Conservation (phyloP, 1,140 invertebrate genomes). For the Neomicropteryx cornuta region DNA sequence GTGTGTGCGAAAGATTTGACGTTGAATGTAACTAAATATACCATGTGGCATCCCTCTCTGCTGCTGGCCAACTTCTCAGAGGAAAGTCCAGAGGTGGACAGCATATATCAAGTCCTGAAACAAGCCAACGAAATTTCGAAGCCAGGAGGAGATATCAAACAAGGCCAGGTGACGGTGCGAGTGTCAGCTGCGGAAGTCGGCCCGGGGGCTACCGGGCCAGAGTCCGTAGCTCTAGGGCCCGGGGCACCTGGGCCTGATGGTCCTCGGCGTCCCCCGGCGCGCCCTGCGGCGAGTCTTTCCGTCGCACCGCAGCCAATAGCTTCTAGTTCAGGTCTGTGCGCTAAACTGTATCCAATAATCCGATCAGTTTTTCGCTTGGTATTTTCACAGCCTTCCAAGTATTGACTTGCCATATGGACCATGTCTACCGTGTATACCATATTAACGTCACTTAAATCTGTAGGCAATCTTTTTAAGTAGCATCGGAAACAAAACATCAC, state of each 20-base stretch:
- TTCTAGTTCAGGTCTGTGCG: slow-evolving; percentile 41
- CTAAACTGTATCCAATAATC: slow-evolving; percentile 6
- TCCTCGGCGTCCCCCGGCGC: slow-evolving; percentile 30
- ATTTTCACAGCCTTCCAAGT: neutral
- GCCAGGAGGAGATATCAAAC: slow-evolving; percentile 29
- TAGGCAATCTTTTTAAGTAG: neutral
- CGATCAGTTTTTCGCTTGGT: neutral
- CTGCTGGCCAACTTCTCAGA: slow-evolving; percentile 31
- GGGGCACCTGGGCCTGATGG: slow-evolving; percentile 2
- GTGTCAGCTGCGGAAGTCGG: slow-evolving; percentile 32
- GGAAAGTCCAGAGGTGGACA: slow-evolving; percentile 62
- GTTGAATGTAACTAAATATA: too few species aligned
- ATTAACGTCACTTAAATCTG: neutral
- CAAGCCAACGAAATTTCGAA: slow-evolving; percentile 76
- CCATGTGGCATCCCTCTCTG: too few species aligned
- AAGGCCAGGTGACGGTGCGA: slow-evolving; percentile 36
- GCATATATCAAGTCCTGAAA: slow-evolving; percentile 87
- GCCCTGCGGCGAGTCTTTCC: slow-evolving; percentile 24
- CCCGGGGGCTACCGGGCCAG: slow-evolving; percentile 17
- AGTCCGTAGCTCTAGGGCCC: slow-evolving; percentile 18
- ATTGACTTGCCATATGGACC: neutral
- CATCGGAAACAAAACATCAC: neutral
- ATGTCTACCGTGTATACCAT: neutral
- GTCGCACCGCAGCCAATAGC: slow-evolving; percentile 36
- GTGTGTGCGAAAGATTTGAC: too few species aligned